Evolutionary conservation across 1,140 invertebrate species (phyloP), one percentile per base, ranked within the genome.

Genomic region (Melanaphis sacchari): DNA sequence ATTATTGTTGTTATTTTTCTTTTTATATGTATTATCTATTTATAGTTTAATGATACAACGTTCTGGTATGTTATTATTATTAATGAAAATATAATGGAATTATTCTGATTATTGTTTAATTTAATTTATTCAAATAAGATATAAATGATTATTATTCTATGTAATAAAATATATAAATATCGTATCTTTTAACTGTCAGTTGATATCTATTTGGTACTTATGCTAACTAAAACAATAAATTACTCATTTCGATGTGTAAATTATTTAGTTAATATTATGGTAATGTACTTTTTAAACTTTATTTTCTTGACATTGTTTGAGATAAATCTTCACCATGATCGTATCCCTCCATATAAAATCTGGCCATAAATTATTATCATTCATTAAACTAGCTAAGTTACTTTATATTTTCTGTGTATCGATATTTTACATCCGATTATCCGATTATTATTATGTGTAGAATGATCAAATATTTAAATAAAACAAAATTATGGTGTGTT

Each of bases 281-380:
- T 85, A 40, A 41, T 85, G 82, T 85, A 85, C 82, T 85, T 85
- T 87, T 43, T 43, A 87, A 87, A 87, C 40, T 87, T 26, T 41
- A 85, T 43, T 85, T 87, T 87, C 41, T 46, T 4, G 4, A 87
- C 9, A 46, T 87, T 18, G 26, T 46, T 87, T 46, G 26, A 87
- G 41, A 87, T 87, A 87, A 87, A 87, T 87, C 84, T 87, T 87
- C 31, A 6, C 40, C 40, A 6, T 21, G 84, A 46, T n/a, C 41
- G 24, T 87, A 87, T 87, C 3, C 84, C 15, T 87, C 3, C 26
- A n/a, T 46, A 46, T 43, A 87, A 87, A 87, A 31, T 5, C 40
- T 87, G 5, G 26, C 18, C 24, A 87, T 87, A 87, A 87, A 87
- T 87, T 87, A 87, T 87, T 43, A 15, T 85, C 40, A 46, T 31